These are phyloP conservation scores for Brachionus calyciflorus DNA, from an alignment of 1,140 invertebrate genomes.

Conservation along the genomic window DNA sequence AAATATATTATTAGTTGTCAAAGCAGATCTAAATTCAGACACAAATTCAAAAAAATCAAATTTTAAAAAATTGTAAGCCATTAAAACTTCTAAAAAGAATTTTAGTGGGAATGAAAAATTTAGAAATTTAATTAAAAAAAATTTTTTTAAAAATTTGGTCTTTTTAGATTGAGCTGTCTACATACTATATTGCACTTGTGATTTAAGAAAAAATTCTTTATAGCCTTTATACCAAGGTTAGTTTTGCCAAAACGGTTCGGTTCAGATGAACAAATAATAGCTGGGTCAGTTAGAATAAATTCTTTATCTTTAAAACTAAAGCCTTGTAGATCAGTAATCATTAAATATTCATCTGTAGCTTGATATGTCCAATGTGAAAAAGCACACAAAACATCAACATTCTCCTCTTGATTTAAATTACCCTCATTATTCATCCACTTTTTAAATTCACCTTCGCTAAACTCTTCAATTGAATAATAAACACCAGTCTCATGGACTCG, in stretches of 20 bases:
- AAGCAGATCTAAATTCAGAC: no score
- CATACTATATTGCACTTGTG: not conserved
- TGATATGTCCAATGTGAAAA: slow-evolving; percentile 6
- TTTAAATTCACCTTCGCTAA: not conserved
- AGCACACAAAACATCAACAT: not conserved
- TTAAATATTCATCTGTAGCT: not conserved
- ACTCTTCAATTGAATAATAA: not conserved
- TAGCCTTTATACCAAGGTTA: not conserved
- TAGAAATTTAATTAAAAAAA: no score
- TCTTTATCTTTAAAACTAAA: not conserved
- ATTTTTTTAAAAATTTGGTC: no score
- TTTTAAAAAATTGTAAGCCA: no score
- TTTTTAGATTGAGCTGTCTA: no score
- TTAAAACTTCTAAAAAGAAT: no score
- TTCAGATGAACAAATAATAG: not conserved
- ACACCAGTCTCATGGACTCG: not conserved
- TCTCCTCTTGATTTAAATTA: not conserved
- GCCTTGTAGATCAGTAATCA: not conserved
- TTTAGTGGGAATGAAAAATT: no score
- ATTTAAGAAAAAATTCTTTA: not conserved
- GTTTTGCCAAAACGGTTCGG: not conserved
- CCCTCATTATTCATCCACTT: not conserved
- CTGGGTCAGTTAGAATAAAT: not conserved
- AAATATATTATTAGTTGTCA: no score
- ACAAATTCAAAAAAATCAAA: no score